Percentiles rank a stretch among this genome's conserved stretches.
These are phyloP conservation scores for Pollenia griseotomentosa DNA, from an alignment of 2,888 invertebrate species.

Conservation along the genomic window DNA sequence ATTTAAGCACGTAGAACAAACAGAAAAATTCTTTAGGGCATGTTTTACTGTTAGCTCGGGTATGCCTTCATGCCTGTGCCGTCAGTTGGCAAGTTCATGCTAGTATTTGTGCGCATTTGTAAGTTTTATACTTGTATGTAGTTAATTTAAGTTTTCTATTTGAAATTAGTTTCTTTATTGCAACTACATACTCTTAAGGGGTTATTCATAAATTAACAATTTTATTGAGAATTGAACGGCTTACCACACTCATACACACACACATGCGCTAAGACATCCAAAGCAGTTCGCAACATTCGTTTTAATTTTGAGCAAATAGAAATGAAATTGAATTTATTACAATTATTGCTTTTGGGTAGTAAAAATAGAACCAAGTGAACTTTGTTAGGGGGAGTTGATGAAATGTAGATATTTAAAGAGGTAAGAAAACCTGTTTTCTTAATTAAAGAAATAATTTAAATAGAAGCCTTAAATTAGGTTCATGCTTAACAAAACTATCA, in stretches of 20 bases:
- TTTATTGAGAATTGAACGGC: slow-evolving; percentile 35
- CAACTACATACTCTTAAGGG: slow-evolving; percentile 31
- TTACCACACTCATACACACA: background rate
- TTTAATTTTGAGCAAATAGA: slow-evolving; percentile 30
- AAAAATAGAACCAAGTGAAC: background rate
- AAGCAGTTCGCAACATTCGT: background rate
- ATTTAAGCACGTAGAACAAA: slow-evolving; percentile 50
- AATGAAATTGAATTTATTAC: slow-evolving; percentile 30
- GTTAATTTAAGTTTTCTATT: slow-evolving; percentile 59
- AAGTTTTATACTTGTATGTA: slow-evolving; percentile 22
- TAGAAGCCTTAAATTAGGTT: too few species aligned
- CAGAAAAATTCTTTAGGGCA: slow-evolving; percentile 31
- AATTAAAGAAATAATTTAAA: too few species aligned
- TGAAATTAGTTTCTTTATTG: slow-evolving; percentile 53
- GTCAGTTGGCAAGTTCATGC: background rate
- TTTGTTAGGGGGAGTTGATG: too few species aligned
- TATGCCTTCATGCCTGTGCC: background rate
- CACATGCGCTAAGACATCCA: background rate
- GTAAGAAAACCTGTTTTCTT: too few species aligned
- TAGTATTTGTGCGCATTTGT: background rate
- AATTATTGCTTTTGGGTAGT: slow-evolving; percentile 17
- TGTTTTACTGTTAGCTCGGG: slow-evolving; percentile 13
- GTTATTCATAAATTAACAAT: slow-evolving; percentile 49
- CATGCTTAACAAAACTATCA: too few species aligned
- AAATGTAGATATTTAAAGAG: too few species aligned